Evolutionary conservation across 2,113 vertebrate genomes (phyloP).

Genomic region (Oxyruncus cristatus): DNA sequence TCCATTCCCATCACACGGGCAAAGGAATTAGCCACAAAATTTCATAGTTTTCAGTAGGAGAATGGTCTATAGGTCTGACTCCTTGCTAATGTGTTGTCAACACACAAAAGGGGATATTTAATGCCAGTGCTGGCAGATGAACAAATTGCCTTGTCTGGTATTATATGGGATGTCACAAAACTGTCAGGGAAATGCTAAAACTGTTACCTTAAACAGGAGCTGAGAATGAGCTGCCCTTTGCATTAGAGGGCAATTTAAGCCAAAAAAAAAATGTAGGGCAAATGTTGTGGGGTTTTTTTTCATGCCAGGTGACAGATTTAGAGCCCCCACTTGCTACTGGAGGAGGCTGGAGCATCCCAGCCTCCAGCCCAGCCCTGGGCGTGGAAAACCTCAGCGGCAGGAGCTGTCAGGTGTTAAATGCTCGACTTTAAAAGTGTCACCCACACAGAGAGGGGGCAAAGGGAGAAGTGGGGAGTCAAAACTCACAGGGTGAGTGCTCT

Average conservation of each 20-base stretch:
- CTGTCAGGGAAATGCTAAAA: constrained; percentile 19
- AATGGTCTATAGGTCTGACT: constrained; percentile 1
- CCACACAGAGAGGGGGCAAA: neutral
- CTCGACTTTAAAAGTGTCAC: neutral
- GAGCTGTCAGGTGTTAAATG: neutral
- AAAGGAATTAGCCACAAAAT: constrained; percentile 54
- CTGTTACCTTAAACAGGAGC: neutral
- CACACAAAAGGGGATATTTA: constrained; percentile 29
- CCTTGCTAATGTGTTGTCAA: constrained; percentile 15
- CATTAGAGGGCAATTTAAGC: neutral
- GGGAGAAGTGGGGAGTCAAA: neutral
- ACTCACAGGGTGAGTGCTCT: neutral
- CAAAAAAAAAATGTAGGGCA: neutral
- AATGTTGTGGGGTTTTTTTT: neutral
- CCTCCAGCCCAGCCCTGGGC: neutral
- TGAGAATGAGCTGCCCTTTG: neutral
- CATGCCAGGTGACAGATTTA: neutral
- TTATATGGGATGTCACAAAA: neutral
- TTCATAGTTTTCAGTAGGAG: constrained; percentile 17
- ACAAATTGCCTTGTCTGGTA: constrained; percentile 47
- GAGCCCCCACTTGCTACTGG: neutral
- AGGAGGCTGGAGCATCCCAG: neutral
- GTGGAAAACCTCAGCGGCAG: neutral
- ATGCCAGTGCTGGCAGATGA: constrained; percentile 37
- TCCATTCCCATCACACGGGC: constrained; percentile 40